Evolutionary conservation across 1,140 invertebrate species (phyloP).

Genomic region (Ips typographus): DNA sequence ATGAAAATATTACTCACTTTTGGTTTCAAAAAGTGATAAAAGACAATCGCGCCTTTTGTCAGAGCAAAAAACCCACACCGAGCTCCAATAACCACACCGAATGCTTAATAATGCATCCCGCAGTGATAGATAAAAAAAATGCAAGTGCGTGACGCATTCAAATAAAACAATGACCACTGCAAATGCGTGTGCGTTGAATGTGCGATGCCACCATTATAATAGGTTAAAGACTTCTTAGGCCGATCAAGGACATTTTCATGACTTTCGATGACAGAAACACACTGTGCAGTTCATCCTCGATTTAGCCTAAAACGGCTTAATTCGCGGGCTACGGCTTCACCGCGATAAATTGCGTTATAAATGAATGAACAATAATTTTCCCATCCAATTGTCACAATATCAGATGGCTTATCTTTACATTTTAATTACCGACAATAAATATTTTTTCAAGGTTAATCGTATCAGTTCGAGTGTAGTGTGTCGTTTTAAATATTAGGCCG

Average conservation of each 20-base stretch:
- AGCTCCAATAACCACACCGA: background rate
- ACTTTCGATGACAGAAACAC: background rate
- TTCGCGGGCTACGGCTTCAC: background rate
- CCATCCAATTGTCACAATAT: background rate
- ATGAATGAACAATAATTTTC: background rate
- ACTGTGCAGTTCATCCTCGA: background rate
- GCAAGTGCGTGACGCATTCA: constrained; percentile 10
- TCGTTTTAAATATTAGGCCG: background rate
- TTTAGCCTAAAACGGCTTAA: background rate
- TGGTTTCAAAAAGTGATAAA: too few relatives aligned
- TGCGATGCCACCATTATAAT: constrained; percentile 27
- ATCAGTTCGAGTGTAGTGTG: background rate
- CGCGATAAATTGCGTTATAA: background rate
- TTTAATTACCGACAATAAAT: background rate
- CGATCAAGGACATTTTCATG: constrained; percentile 18
- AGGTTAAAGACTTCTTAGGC: constrained; percentile 32
- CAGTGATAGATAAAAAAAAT: background rate
- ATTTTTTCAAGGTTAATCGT: background rate
- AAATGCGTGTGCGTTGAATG: constrained; percentile 31
- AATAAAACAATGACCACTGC: constrained; percentile 25
- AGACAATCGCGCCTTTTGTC: too few relatives aligned
- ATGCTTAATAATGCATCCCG: background rate
- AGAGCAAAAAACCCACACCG: too few relatives aligned
- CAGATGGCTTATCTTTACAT: background rate
- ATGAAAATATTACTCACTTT: too few relatives aligned